Conservation (phyloP, 2,113 vertebrate genomes). For the Scortum barcoo region DNA sequence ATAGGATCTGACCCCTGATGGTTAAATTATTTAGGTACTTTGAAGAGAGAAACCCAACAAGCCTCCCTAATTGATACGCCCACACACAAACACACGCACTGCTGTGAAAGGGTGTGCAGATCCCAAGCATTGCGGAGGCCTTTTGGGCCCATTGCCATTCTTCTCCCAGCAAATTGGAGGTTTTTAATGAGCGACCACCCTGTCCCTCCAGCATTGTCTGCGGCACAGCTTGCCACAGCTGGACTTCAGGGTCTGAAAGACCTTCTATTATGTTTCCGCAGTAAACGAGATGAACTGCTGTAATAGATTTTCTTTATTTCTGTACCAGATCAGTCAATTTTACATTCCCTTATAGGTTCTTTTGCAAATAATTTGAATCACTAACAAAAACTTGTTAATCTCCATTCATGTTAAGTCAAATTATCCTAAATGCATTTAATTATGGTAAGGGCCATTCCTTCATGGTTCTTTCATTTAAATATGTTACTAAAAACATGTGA, state of each 20-base stretch:
- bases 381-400: conserved; percentile 1
- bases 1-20: conserved; percentile 79
- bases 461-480: conserved; percentile 6
- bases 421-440: background rate
- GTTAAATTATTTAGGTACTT: conserved; percentile 82
- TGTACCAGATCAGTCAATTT: conserved; percentile 5
- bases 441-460: background rate
- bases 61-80: conserved; percentile 78
- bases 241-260: conserved; percentile 61
- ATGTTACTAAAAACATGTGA: background rate
- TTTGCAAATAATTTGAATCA: conserved; percentile 30
- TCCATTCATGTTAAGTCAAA: conserved; percentile 16
- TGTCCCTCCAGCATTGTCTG: conserved; percentile 66
- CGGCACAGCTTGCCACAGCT: conserved; percentile 65
- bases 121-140: conserved; percentile 50
- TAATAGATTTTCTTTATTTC: conserved; percentile 46
- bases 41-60: conserved; percentile 76
- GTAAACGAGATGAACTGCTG: conserved; percentile 61
- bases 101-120: conserved; percentile 61
- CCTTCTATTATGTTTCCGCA: conserved; percentile 58
- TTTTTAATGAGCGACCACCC: conserved; percentile 80
- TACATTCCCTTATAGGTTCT: conserved; percentile 7
- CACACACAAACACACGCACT: conserved; percentile 51
- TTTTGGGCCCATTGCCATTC: conserved; percentile 69
- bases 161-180: conserved; percentile 72